Percentiles rank a stretch among this genome's conserved stretches.
These are phyloP conservation scores for Himalopsyche kuldschensis DNA, from an alignment of 2,888 invertebrate species.

Conservation along the genomic window DNA sequence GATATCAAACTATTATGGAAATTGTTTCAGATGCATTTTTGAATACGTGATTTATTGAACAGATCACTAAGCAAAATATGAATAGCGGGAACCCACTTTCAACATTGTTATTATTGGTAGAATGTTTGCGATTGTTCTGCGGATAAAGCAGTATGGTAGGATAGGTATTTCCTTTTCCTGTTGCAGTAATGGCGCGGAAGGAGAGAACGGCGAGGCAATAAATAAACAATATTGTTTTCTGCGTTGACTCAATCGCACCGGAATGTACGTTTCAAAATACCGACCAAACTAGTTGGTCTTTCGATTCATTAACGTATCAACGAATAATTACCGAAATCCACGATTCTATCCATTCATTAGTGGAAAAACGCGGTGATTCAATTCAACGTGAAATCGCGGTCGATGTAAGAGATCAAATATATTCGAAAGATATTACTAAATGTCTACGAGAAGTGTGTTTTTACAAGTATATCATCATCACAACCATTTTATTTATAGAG, in stretches of 20 bases:
- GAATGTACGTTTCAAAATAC: background rate
- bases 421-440: too few species aligned
- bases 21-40: too few species aligned
- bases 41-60: background rate
- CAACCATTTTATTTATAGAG: background rate
- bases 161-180: conserved; percentile 1
- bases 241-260: background rate
- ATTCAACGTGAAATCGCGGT: too few species aligned
- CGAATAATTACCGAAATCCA: too few species aligned
- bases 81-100: background rate
- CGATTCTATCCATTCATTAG: too few species aligned
- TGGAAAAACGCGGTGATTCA: too few species aligned
- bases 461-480: too few species aligned
- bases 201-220: background rate
- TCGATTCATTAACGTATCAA: too few species aligned
- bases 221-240: background rate
- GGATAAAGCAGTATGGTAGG: background rate
- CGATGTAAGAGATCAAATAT: too few species aligned
- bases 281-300: background rate
- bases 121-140: background rate
- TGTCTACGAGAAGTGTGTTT: too few species aligned
- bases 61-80: background rate
- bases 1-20: background rate
- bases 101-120: background rate
- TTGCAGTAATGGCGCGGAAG: conserved; percentile 1